These are phyloP conservation scores for Spea hammondii DNA, from an alignment of 2,797 vertebrate genomes.

Conservation along the genomic window DNA sequence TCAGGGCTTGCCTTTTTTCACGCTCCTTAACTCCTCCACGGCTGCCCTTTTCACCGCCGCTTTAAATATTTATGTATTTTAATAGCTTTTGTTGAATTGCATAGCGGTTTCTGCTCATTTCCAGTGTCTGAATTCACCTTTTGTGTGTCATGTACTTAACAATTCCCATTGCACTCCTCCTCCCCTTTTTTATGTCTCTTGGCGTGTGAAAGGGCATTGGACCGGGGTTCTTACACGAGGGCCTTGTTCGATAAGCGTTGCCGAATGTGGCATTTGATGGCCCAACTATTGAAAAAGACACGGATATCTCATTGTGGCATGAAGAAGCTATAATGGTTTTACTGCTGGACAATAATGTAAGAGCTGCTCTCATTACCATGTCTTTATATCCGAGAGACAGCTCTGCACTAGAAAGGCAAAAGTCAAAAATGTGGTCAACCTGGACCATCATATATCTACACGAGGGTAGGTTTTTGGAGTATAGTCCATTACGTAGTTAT, in stretches of 20 bases:
- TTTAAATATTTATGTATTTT: conserved; percentile 61
- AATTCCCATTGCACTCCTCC: conserved; percentile 57
- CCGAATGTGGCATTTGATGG: conserved; percentile 38
- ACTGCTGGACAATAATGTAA: conserved; percentile 6
- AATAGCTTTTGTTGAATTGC: conserved; percentile 54
- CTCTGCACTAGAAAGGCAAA: not conserved
- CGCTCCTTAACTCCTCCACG: conserved; percentile 38
- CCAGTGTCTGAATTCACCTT: conserved; percentile 55
- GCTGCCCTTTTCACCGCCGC: conserved; percentile 42
- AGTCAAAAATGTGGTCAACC: not conserved
- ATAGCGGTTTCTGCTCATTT: conserved; percentile 55
- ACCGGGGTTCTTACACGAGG: conserved; percentile 58
- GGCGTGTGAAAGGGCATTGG: conserved; percentile 56
- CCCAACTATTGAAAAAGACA: conserved; percentile 35
- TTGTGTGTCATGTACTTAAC: conserved; percentile 37
- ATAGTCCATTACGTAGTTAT: not conserved
- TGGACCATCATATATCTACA: not conserved
- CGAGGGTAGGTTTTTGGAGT: not conserved
- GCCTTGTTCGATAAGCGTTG: conserved; percentile 62
- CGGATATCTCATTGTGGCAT: conserved; percentile 55
- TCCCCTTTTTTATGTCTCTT: conserved; percentile 55
- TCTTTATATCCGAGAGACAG: not conserved
- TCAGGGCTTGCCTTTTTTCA: too few species aligned
- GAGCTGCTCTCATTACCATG: not conserved
- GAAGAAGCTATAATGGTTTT: conserved; percentile 51